Evolutionary conservation across 1,140 invertebrate genomes (phyloP).

Genomic region (Diuraphis noxia): DNA sequence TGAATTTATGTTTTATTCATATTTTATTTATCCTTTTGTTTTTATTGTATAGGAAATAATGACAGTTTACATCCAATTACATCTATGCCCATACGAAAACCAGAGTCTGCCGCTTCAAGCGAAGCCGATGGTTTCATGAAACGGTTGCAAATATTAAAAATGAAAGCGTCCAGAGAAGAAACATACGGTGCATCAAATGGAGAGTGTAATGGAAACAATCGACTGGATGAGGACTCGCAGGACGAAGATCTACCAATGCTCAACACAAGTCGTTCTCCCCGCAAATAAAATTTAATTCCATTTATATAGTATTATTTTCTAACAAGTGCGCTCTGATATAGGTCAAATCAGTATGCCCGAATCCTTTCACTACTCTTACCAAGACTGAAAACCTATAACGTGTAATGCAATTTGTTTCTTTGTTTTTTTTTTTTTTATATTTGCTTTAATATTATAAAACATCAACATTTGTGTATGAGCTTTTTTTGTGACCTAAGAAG

Average conservation of each 20-base stretch:
- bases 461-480: constrained; percentile 25
- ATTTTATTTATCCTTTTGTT: background rate
- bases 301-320: constrained; percentile 38
- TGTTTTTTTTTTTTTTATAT: constrained; percentile 22
- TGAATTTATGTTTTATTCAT: background rate
- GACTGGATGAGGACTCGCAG: constrained; percentile 15
- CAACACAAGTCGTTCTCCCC: constrained; percentile 42
- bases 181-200: background rate
- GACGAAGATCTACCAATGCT: constrained; percentile 44
- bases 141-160: constrained; percentile 49
- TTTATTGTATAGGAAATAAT: background rate
- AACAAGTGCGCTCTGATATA: background rate
- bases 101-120: background rate
- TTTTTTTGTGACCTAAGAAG: constrained; percentile 1
- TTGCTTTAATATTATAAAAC: constrained; percentile 16
- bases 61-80: background rate
- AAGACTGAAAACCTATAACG: constrained; percentile 40
- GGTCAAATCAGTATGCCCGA: background rate
- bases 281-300: constrained; percentile 41
- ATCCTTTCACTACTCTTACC: constrained; percentile 19
- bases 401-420: constrained; percentile 6
- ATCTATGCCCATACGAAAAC: constrained; percentile 1
- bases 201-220: constrained; percentile 45
- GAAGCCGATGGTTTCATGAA: constrained; percentile 50
- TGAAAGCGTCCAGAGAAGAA: constrained; percentile 48